Conservation (phyloP, 2,888 invertebrate genomes). For the Tetranychus piercei region DNA sequence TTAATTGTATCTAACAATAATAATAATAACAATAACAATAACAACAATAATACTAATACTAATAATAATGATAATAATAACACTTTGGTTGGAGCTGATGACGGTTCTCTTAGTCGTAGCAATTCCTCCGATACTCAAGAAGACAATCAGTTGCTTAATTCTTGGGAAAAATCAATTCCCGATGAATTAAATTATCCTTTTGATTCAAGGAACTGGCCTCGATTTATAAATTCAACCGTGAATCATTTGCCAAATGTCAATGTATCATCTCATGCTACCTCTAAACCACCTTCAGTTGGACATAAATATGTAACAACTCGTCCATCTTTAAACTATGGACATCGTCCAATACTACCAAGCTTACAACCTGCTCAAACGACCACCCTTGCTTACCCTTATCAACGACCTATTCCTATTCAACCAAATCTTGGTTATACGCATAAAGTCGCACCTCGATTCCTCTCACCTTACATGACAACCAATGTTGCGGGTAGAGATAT, state of each 20-base stretch:
- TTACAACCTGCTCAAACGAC: neutral
- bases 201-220: neutral
- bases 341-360: neutral
- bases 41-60: neutral
- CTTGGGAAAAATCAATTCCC: neutral
- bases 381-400: neutral
- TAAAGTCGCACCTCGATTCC: neutral
- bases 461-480: neutral
- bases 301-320: neutral
- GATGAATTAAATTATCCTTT: neutral
- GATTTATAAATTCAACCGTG: neutral
- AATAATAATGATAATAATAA: neutral
- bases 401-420: neutral
- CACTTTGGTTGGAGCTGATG: neutral
- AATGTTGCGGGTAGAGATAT: neutral
- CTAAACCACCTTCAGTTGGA: too few species aligned
- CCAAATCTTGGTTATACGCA: neutral
- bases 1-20: neutral
- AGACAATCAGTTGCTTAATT: neutral
- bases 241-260: neutral
- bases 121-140: neutral
- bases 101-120: neutral
- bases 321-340: neutral
- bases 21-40: neutral
- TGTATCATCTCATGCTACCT: neutral